Evolutionary conservation across 2,113 vertebrate genomes (phyloP).

Genomic region (Hippocampus zosterae): DNA sequence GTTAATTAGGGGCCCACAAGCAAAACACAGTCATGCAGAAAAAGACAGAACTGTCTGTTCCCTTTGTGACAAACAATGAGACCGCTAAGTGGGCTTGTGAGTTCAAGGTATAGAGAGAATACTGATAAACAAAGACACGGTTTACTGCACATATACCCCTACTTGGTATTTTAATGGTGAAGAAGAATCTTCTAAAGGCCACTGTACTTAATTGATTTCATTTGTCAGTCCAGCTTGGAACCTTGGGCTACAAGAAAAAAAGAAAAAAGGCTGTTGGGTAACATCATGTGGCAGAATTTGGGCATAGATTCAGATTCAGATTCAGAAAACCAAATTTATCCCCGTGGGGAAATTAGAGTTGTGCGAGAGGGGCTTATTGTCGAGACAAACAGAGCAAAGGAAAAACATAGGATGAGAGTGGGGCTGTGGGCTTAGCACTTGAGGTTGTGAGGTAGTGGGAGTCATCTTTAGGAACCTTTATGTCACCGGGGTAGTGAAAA

Average conservation of each 20-base stretch:
- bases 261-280: slow-evolving; percentile 31
- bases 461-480: slow-evolving; percentile 1
- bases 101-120: background rate
- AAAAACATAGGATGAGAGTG: too few species aligned
- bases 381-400: too few species aligned
- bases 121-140: background rate
- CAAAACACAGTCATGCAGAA: slow-evolving; percentile 2
- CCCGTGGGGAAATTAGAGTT: too few species aligned
- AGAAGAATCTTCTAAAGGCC: background rate
- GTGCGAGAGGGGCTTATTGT: too few species aligned
- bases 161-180: background rate
- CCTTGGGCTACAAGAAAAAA: background rate
- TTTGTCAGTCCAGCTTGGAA: background rate
- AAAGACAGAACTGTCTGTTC: background rate
- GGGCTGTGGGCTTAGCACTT: too few species aligned
- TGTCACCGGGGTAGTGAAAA: too few species aligned
- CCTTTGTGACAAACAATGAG: background rate
- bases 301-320: background rate
- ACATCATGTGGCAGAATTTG: slow-evolving; percentile 25
- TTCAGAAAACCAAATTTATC: too few species aligned
- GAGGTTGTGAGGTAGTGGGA: too few species aligned
- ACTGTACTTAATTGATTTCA: background rate
- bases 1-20: slow-evolving; percentile 35
- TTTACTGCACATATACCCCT: background rate
- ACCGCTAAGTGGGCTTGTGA: background rate